Conservation (phyloP, 2,113 vertebrate species). For the Entelurus aequoreus region DNA sequence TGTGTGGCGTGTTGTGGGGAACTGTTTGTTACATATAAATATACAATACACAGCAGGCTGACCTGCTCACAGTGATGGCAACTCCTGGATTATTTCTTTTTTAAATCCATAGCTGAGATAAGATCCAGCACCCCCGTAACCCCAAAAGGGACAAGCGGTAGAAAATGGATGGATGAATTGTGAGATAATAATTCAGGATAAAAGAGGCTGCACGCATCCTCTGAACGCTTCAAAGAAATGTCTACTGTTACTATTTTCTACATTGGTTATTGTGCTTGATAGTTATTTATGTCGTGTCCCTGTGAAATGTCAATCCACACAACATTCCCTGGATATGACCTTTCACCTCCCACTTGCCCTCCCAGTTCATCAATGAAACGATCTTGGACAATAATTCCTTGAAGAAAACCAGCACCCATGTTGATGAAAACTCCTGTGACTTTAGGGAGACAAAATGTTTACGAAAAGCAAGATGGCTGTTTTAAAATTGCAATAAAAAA, state of each 20-base stretch:
- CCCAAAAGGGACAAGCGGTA: too few species aligned
- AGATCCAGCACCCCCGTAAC: too few species aligned
- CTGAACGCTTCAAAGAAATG: too few species aligned
- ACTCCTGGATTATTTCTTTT: constrained; percentile 29
- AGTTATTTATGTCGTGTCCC: background rate
- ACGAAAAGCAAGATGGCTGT: background rate
- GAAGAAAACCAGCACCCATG: background rate
- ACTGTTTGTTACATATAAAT: too few species aligned
- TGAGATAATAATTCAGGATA: constrained; percentile 20
- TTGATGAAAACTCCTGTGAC: background rate
- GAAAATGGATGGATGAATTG: background rate
- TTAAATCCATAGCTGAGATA: constrained; percentile 12
- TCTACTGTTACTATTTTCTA: background rate
- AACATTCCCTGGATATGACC: constrained; percentile 3
- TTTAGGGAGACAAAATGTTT: background rate
- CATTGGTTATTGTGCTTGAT: too few species aligned
- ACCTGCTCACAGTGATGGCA: constrained; percentile 35
- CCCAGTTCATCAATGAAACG: background rate
- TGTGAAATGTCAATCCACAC: constrained; percentile 6
- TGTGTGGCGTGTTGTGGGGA: too few species aligned
- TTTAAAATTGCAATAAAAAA: background rate
- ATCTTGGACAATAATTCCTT: too few species aligned
- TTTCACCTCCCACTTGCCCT: constrained; percentile 10
- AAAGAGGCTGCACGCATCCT: constrained; percentile 29
- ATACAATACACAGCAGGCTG: constrained; percentile 24